Evolutionary conservation across 2,888 invertebrate species (phyloP).

Genomic region (Tineola bisselliella): DNA sequence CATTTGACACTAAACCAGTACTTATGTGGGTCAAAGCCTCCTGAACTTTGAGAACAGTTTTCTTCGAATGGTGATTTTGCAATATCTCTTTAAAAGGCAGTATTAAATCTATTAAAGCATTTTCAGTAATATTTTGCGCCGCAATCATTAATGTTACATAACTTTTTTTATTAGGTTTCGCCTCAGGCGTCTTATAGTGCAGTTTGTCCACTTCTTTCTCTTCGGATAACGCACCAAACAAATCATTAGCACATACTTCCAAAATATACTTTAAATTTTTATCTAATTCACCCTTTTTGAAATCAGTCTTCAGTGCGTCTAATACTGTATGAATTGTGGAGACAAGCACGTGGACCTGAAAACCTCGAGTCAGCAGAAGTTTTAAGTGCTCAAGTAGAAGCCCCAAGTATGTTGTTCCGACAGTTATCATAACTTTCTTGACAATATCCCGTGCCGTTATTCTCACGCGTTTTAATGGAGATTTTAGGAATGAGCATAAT

Average conservation of each 20-base stretch:
- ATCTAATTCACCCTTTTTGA: conserved; percentile 83
- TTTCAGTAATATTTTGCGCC: conserved; percentile 80
- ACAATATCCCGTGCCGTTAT: conserved; percentile 88
- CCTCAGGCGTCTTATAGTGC: conserved; percentile 81
- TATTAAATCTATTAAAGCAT: conserved; percentile 78
- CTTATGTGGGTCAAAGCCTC: conserved; percentile 83
- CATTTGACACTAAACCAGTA: conserved; percentile 84
- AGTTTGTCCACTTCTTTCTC: conserved; percentile 93
- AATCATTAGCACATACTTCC: conserved; percentile 85
- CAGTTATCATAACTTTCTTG: conserved; percentile 85
- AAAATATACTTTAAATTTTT: conserved; percentile 78
- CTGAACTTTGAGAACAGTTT: conserved; percentile 80
- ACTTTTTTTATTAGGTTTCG: conserved; percentile 84
- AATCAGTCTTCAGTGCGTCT: conserved; percentile 73
- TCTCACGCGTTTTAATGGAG: conserved; percentile 86
- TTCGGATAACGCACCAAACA: conserved; percentile 87
- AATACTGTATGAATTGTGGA: conserved; percentile 89
- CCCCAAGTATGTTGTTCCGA: conserved; percentile 85
- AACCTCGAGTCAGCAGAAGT: conserved; percentile 84
- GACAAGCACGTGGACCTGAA: conserved; percentile 92
- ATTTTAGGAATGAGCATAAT: conserved; percentile 89
- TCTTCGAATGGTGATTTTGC: conserved; percentile 80
- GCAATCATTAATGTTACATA: conserved; percentile 85
- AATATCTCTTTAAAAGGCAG: conserved; percentile 85
- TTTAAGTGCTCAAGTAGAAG: conserved; percentile 83